Percentiles rank a stretch among this genome's conserved stretches.
Evolutionary conservation across 1,140 invertebrate species (phyloP).

Genomic region (Pogonomyrmex californicus): DNA sequence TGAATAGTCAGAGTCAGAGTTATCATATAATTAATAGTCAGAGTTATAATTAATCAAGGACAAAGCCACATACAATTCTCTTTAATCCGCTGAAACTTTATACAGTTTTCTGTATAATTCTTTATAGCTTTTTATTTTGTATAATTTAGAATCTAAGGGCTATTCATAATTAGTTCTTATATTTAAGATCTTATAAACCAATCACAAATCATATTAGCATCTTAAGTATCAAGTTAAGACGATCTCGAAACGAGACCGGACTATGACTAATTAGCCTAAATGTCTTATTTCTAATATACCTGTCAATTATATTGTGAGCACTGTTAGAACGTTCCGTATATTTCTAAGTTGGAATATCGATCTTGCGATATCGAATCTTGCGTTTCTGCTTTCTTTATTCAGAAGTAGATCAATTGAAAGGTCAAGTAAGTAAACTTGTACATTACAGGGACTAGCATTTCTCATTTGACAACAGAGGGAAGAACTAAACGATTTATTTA

Average conservation of each 20-base stretch:
- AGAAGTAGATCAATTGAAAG: constrained; percentile 31
- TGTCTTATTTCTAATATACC: not conserved
- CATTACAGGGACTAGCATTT: not conserved
- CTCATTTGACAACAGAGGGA: not conserved
- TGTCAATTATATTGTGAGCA: not conserved
- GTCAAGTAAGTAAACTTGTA: constrained; percentile 30
- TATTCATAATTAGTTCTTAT: not conserved
- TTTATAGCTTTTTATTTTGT: not conserved
- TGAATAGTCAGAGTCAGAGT: not conserved
- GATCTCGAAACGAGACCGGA: too few relatives aligned
- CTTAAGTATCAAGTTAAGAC: too few relatives aligned
- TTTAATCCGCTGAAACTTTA: not conserved
- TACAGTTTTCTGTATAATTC: not conserved
- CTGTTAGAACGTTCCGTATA: not conserved
- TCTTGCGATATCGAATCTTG: constrained; percentile 4
- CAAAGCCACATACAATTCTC: not conserved
- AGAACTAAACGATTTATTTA: constrained; percentile 13
- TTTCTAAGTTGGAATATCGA: not conserved
- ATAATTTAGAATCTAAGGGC: not conserved
- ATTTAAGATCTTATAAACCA: too few relatives aligned
- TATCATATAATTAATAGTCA: not conserved
- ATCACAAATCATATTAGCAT: too few relatives aligned
- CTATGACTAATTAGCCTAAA: too few relatives aligned
- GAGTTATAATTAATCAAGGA: not conserved
- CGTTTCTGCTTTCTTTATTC: not conserved